Evolutionary conservation across 2,888 invertebrate species (phyloP).

Genomic region (Selenia dentaria): DNA sequence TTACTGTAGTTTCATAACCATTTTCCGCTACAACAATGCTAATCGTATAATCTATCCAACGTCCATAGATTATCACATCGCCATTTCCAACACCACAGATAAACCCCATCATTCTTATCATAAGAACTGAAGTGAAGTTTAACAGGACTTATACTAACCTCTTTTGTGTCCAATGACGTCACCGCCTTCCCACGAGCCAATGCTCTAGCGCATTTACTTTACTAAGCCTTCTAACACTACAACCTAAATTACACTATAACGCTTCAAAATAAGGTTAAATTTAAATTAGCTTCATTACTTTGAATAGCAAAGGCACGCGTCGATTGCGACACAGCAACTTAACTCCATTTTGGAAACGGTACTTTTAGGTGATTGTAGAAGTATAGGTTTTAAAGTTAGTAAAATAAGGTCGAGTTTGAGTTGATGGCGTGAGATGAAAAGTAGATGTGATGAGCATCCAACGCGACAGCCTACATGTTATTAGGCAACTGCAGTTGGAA

Average conservation of each 20-base stretch:
- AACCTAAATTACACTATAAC: constrained; percentile 36
- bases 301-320: constrained; percentile 61
- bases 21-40: too few species aligned
- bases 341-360: constrained; percentile 59
- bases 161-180: constrained; percentile 60
- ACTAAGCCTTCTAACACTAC: constrained; percentile 14
- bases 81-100: too few species aligned
- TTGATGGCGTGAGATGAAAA: constrained; percentile 30
- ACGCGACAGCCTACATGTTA: constrained; percentile 68
- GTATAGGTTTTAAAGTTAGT: constrained; percentile 28
- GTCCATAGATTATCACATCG: too few species aligned
- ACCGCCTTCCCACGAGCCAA: constrained; percentile 60
- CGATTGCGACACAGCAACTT: constrained; percentile 66
- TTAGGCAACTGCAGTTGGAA: constrained; percentile 67
- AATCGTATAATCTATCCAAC: too few species aligned
- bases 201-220: constrained; percentile 33
- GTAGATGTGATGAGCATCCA: constrained; percentile 58
- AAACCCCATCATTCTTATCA: too few species aligned
- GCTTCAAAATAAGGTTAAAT: constrained; percentile 41
- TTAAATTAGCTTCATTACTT: constrained; percentile 25
- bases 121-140: too few species aligned
- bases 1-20: too few species aligned
- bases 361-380: constrained; percentile 33
- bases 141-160: too few species aligned
- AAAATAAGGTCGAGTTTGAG: constrained; percentile 41